Evolutionary conservation across 2,797 vertebrate species (phyloP).

Genomic region (Sphaeramia orbicularis): DNA sequence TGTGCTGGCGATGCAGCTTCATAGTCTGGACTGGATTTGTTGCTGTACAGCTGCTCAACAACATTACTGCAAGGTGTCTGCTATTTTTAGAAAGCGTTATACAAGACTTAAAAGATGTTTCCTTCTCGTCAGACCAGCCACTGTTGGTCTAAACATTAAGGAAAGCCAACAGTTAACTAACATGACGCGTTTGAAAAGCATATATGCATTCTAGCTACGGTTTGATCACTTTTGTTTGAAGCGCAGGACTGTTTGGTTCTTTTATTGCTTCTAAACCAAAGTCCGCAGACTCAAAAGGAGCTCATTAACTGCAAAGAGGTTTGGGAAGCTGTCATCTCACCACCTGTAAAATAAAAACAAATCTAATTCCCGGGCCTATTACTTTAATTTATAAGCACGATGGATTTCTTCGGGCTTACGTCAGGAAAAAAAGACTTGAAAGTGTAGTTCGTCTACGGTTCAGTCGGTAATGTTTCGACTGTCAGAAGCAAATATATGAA

Average conservation of each 20-base stretch:
- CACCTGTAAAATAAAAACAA: constrained; percentile 43
- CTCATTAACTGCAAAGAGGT: constrained; percentile 58
- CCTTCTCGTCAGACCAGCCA: background rate
- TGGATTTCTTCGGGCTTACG: constrained; percentile 1
- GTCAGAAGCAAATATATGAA: constrained; percentile 18
- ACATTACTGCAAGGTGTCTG: constrained; percentile 12
- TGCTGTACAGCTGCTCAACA: constrained; percentile 8
- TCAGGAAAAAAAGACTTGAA: constrained; percentile 15
- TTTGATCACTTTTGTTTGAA: constrained; percentile 29
- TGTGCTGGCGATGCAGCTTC: constrained; percentile 30
- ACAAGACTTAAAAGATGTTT: background rate
- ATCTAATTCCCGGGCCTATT: constrained; percentile 36
- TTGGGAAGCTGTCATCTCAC: constrained; percentile 45
- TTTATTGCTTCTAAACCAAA: constrained; percentile 48
- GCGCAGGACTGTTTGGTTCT: constrained; percentile 34
- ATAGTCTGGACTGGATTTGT: constrained; percentile 27
- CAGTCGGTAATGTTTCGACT: constrained; percentile 18
- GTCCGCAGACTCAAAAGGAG: constrained; percentile 42
- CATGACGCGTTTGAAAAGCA: constrained; percentile 3
- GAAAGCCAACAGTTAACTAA: background rate
- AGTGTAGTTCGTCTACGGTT: constrained; percentile 9
- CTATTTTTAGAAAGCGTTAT: background rate
- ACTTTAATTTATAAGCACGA: constrained; percentile 45
- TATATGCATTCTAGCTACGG: constrained; percentile 1
- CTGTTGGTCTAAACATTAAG: too few species aligned